phyloP scores from a whole-genome alignment of 2,888 invertebrate genomes.

The Tetheella fluctuosa region DNA sequence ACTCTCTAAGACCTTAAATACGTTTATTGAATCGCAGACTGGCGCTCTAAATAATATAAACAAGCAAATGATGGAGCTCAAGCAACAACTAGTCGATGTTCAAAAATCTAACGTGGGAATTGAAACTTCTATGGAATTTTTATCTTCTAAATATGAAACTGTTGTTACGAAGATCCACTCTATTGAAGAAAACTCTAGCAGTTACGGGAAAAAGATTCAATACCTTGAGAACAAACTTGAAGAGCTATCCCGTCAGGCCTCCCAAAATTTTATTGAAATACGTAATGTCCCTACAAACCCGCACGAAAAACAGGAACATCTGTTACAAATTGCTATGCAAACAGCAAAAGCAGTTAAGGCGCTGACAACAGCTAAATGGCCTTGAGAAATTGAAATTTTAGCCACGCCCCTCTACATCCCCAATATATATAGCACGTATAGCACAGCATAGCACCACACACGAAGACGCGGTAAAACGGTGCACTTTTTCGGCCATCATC shows the following conservation, averaged over 20 bases:
- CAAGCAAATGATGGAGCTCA: background rate
- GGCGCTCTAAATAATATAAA: background rate
- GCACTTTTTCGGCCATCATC: no score
- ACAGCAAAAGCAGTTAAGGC: background rate
- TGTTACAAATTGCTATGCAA: background rate
- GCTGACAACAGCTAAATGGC: no score
- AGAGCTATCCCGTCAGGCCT: background rate
- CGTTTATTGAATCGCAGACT: background rate
- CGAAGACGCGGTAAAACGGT: no score
- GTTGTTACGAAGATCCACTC: background rate
- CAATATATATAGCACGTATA: no score
- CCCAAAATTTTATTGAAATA: constrained; percentile 2
- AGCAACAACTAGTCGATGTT: background rate
- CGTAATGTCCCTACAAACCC: background rate
- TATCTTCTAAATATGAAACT: background rate
- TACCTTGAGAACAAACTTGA: background rate
- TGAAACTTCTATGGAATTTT: background rate
- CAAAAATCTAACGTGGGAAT: constrained; percentile 1
- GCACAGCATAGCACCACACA: no score
- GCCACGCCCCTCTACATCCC: no score
- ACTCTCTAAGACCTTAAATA: background rate
- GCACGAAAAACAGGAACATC: background rate
- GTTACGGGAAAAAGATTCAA: background rate
- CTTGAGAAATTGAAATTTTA: no score
- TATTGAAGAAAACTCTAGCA: background rate